A percentile compares a stretch with the other conserved stretches of the same genome.
Evolutionary conservation across 2,797 vertebrate species (phyloP).

Genomic region (Macrochelys suwanniensis): DNA sequence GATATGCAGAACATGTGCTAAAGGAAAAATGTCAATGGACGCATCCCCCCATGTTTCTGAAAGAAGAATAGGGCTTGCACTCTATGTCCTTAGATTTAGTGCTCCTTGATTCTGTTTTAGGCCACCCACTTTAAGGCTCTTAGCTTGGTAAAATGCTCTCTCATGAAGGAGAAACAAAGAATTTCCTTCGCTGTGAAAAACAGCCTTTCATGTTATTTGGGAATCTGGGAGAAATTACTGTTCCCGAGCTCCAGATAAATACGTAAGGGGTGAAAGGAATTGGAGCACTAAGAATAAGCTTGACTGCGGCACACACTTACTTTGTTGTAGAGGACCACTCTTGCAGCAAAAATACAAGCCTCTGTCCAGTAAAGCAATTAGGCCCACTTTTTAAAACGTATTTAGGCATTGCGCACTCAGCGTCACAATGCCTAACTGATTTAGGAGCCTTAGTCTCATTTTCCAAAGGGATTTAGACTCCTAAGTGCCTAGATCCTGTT

Average conservation of each 20-base stretch:
- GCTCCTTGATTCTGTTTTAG: background rate
- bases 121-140: background rate
- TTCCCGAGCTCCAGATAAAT: background rate
- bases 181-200: background rate
- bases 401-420: background rate
- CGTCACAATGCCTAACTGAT: background rate
- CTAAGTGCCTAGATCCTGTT: background rate
- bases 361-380: background rate
- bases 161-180: background rate
- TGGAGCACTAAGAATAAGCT: background rate
- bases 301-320: background rate
- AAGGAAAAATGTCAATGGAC: background rate
- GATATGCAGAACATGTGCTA: background rate
- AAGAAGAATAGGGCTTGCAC: background rate
- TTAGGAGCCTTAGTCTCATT: background rate
- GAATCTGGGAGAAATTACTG: background rate
- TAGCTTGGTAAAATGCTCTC: background rate
- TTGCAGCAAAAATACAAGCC: background rate
- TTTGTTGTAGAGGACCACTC: background rate
- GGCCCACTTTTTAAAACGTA: background rate
- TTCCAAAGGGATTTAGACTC: background rate
- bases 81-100: background rate
- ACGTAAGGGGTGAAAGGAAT: background rate
- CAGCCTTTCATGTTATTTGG: background rate
- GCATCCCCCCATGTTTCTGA: rapidly evolving